phyloP scores from a whole-genome alignment of 2,113 vertebrate species.

The Falco punctatus region DNA sequence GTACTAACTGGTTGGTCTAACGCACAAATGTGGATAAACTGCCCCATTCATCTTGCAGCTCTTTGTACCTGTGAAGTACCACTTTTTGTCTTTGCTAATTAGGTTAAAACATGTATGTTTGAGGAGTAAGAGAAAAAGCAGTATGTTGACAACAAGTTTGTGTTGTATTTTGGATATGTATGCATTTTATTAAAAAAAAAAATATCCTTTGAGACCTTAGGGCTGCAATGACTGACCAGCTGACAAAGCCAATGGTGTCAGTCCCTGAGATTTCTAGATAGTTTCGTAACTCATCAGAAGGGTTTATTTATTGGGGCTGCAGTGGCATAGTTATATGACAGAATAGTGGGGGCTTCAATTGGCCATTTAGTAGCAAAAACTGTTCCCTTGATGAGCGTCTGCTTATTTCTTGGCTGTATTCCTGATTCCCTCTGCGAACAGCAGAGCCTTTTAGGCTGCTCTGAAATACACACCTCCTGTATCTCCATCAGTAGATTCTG shows the following conservation, averaged over 20 bases:
- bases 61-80: background rate
- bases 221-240: background rate
- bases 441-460: background rate
- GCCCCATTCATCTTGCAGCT: fast-evolving
- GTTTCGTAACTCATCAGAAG: slow-evolving; percentile 32
- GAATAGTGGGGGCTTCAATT: background rate
- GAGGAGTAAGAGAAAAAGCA: background rate
- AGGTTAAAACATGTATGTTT: background rate
- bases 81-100: background rate
- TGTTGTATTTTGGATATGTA: background rate
- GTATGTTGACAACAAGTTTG: background rate
- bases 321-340: background rate
- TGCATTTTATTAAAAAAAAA: too few species aligned
- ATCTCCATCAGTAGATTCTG: background rate
- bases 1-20: background rate
- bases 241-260: background rate
- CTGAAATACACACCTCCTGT: slow-evolving; percentile 23
- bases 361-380: slow-evolving; percentile 39
- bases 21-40: background rate
- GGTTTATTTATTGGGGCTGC: background rate
- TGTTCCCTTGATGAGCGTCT: slow-evolving; percentile 50
- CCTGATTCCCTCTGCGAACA: slow-evolving; percentile 23
- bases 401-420: slow-evolving; percentile 13
- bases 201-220: background rate
- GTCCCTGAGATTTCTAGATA: background rate